These are phyloP conservation scores for Gonocerus acuteangulatus DNA, from an alignment of 2,888 invertebrate genomes.

Conservation along the genomic window DNA sequence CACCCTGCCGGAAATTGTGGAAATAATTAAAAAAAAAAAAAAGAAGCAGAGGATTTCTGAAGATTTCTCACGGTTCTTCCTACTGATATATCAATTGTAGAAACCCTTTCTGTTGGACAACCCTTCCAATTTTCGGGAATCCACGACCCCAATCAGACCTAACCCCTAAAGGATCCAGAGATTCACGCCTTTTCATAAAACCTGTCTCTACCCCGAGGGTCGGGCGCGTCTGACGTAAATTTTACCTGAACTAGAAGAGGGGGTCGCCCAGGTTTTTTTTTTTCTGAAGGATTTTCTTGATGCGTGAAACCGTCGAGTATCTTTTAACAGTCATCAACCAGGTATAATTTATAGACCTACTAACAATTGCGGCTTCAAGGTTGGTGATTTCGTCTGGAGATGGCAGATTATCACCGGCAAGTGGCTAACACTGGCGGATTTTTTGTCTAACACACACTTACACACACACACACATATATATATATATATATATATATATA, in stretches of 20 bases:
- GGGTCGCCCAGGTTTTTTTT: neutral
- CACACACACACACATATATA: too few species aligned
- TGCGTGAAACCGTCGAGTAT: too few species aligned
- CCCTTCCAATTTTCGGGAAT: conserved; percentile 20
- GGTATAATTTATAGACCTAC: too few species aligned
- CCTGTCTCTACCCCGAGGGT: conserved; percentile 4
- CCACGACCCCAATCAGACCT: neutral
- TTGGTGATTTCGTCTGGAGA: too few species aligned
- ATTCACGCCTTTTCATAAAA: conserved; percentile 13
- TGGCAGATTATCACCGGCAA: too few species aligned
- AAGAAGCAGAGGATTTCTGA: conserved; percentile 2
- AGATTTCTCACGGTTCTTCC: conserved; percentile 7
- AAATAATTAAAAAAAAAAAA: conserved; percentile 12
- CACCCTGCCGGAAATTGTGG: conserved; percentile 1
- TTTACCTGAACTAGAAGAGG: neutral
- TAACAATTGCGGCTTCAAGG: too few species aligned
- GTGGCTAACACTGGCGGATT: too few species aligned
- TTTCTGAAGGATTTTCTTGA: neutral
- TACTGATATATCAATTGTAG: conserved; percentile 15
- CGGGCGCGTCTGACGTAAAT: neutral
- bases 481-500: too few species aligned
- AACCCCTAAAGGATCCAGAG: too few species aligned
- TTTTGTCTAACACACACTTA: too few species aligned
- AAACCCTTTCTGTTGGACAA: conserved; percentile 10
- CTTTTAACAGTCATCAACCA: too few species aligned